A percentile compares a stretch with the other conserved stretches of the same genome.
Conservation (phyloP, 2,113 vertebrate genomes). For the Neotragus moschatus region DNA sequence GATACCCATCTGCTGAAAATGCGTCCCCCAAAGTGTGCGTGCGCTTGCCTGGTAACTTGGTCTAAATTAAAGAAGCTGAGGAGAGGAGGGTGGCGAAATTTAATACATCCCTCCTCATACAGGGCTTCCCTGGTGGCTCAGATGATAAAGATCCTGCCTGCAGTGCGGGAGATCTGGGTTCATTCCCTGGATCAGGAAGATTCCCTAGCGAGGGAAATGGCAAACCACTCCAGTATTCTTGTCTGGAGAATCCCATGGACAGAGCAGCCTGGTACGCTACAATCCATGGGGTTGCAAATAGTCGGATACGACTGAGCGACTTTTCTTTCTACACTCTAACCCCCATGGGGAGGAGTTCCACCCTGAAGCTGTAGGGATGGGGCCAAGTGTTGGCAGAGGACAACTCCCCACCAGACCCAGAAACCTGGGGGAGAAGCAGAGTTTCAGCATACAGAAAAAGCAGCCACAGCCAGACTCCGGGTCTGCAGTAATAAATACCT, state of each 20-base stretch:
- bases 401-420: neutral
- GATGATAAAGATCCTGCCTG: neutral
- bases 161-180: neutral
- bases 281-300: neutral
- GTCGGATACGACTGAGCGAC: neutral
- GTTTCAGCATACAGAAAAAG: neutral
- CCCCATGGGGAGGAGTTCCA: neutral
- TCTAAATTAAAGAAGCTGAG: neutral
- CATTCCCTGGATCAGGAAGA: neutral
- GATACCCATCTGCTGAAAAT: no score
- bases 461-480: neutral
- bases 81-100: neutral
- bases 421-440: neutral
- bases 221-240: neutral
- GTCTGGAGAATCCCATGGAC: neutral
- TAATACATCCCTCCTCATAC: neutral
- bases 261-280: neutral
- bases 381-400: neutral
- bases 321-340: neutral
- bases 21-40: no score
- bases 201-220: neutral
- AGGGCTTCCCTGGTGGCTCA: neutral
- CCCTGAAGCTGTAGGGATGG: neutral
- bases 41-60: no score
- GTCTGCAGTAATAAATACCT: neutral